Conservation (phyloP, 2,797 vertebrate genomes). For the Cossypha heuglini region DNA sequence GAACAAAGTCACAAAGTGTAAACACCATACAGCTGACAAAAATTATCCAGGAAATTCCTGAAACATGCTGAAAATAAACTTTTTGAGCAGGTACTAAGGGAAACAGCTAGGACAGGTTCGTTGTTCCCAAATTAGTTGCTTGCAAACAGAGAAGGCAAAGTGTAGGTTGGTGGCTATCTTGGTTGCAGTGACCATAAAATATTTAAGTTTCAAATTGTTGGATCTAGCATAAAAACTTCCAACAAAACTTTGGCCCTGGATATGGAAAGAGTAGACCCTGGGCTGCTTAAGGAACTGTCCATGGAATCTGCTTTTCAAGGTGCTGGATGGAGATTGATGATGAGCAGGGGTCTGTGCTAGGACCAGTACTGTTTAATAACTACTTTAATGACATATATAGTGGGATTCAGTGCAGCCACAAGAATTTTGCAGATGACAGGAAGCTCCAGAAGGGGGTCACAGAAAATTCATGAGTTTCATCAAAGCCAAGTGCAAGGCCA, state of each 20-base stretch:
- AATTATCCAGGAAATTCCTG: neutral
- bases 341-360: neutral
- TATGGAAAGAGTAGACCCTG: accelerated
- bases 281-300: neutral
- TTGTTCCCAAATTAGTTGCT: neutral
- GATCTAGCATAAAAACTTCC: neutral
- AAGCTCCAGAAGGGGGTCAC: neutral
- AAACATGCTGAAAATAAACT: neutral
- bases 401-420: neutral
- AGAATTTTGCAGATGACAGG: neutral
- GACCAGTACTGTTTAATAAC: neutral
- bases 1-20: neutral
- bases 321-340: neutral
- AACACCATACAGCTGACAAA: neutral
- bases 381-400: neutral
- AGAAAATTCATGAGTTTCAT: too few relatives aligned
- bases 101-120: neutral
- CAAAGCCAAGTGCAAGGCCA: neutral
- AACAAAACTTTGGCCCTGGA: neutral
- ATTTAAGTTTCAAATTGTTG: neutral
- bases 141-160: neutral
- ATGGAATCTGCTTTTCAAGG: neutral
- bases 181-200: neutral
- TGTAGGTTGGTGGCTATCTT: neutral
- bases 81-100: neutral